These are phyloP conservation scores for Eurystomus gularis DNA, from an alignment of 2,113 vertebrate genomes.

Conservation along the genomic window DNA sequence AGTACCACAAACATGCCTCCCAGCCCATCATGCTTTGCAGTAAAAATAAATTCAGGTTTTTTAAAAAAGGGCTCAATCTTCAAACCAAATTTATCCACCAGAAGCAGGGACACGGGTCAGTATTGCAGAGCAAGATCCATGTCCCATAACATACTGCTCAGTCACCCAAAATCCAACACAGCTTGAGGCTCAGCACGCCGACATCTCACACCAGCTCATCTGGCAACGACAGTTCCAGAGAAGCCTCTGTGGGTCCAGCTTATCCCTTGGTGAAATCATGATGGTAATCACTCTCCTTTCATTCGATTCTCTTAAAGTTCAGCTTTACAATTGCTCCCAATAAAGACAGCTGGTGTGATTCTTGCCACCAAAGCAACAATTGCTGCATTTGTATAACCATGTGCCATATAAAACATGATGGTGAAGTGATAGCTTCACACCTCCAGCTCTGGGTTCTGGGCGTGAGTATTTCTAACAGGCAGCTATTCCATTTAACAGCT, in stretches of 20 bases:
- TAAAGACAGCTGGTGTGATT: background rate
- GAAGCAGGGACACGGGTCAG: background rate
- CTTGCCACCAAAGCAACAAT: constrained; percentile 34
- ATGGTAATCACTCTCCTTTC: background rate
- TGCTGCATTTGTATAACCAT: background rate
- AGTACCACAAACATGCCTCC: background rate
- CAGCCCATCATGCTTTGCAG: background rate
- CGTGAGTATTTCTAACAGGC: constrained; percentile 19
- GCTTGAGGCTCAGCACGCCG: background rate
- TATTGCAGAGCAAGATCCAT: background rate
- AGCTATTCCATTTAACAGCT: constrained; percentile 37
- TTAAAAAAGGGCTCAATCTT: background rate
- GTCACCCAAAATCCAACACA: background rate
- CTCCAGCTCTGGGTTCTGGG: background rate
- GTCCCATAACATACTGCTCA: background rate
- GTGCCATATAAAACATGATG: background rate
- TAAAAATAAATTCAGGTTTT: background rate
- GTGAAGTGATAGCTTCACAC: background rate
- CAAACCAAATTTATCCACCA: background rate
- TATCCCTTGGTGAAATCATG: background rate
- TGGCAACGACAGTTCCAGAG: background rate
- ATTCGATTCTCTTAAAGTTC: constrained; percentile 10
- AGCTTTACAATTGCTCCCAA: background rate
- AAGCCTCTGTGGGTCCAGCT: background rate
- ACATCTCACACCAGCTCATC: background rate